Percentiles rank a stretch among this genome's conserved stretches.
phyloP scores from a whole-genome alignment of 2,113 vertebrate species.

The Paratilapia polleni region DNA sequence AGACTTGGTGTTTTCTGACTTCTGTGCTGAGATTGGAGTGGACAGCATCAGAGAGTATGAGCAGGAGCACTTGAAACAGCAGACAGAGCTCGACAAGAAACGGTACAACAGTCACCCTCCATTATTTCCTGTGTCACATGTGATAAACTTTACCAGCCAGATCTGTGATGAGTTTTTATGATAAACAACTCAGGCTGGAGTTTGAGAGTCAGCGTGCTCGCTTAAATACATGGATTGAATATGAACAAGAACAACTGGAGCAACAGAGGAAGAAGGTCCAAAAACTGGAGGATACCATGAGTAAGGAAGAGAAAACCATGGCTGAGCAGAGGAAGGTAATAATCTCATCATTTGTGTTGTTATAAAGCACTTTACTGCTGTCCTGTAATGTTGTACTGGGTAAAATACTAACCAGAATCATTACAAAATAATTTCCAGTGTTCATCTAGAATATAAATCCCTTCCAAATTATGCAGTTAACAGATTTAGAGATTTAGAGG shows the following conservation, averaged over 20 bases:
- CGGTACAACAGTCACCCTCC: conserved; percentile 73
- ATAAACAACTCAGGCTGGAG: conserved; percentile 82
- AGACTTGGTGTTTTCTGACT: conserved; percentile 88
- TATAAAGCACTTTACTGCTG: background rate
- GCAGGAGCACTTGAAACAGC: conserved; percentile 84
- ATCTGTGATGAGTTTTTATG: background rate
- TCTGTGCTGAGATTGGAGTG: conserved; percentile 92
- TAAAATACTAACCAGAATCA: background rate
- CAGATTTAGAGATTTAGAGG: too few species aligned
- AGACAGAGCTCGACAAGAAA: conserved; percentile 88
- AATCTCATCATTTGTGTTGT: background rate
- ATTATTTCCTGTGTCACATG: background rate
- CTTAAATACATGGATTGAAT: conserved; percentile 87
- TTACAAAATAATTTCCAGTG: too few species aligned
- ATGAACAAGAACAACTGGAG: conserved; percentile 82
- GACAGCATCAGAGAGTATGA: conserved; percentile 92
- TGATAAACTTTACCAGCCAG: background rate
- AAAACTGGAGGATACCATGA: conserved; percentile 76
- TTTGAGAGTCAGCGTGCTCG: conserved; percentile 89
- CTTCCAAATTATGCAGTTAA: too few species aligned
- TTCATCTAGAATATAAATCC: background rate
- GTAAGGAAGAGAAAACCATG: conserved; percentile 76
- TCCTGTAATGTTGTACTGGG: background rate
- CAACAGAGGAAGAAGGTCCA: conserved; percentile 75
- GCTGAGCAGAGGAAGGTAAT: conserved; percentile 82